Percentiles rank a stretch among this genome's conserved stretches.
Evolutionary conservation across 2,797 vertebrate genomes (phyloP).

Genomic region (Enoplosus armatus): DNA sequence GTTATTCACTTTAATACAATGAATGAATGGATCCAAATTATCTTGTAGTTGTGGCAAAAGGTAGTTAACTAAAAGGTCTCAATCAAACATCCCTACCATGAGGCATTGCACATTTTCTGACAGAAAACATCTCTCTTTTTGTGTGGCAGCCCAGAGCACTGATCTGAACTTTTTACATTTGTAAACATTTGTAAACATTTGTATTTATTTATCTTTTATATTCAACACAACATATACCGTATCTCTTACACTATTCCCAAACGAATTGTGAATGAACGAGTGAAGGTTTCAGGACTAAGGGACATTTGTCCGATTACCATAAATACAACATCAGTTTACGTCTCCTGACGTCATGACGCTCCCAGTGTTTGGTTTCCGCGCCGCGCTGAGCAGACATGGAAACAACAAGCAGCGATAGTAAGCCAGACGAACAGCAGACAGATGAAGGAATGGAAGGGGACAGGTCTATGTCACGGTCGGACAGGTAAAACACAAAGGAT

Average conservation of each 20-base stretch:
- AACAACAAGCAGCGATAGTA: slow-evolving; percentile 45
- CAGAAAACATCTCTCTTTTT: neutral
- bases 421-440: slow-evolving; percentile 42
- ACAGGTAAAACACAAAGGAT: slow-evolving; percentile 71
- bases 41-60: neutral
- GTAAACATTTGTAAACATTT: too few relatives aligned
- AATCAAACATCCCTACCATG: neutral
- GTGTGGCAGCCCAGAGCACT: neutral
- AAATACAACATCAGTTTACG: slow-evolving; percentile 27
- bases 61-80: neutral
- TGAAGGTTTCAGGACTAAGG: rapidly evolving
- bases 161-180: too few relatives aligned
- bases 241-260: neutral
- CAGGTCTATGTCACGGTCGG: slow-evolving; percentile 69
- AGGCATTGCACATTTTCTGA: neutral
- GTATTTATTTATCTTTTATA: too few relatives aligned
- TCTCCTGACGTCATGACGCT: slow-evolving; percentile 57
- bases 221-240: neutral
- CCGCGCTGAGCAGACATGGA: slow-evolving; percentile 72
- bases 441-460: slow-evolving; percentile 67
- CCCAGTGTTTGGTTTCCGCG: slow-evolving; percentile 66
- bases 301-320: rapidly evolving
- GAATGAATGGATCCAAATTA: neutral
- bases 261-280: too few relatives aligned
- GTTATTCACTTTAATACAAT: neutral